Evolutionary conservation across 1,140 invertebrate species (phyloP), one percentile per base, ranked within the genome.

Genomic region (Zaprionus davidi): DNA sequence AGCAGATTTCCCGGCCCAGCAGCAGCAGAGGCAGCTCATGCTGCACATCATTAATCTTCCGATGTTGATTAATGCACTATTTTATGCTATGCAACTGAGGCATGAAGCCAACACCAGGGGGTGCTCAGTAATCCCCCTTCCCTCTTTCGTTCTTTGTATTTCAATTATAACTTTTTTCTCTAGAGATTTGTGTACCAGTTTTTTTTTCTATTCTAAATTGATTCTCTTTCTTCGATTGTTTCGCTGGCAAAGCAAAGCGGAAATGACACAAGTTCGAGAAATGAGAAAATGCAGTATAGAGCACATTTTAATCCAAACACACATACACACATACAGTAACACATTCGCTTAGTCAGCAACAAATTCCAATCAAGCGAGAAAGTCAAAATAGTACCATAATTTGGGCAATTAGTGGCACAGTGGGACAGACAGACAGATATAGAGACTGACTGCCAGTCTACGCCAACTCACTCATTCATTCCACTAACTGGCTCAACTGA

Each of bases 1-100:
- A 62, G 58, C 68, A 59, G 56, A 26, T 68, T 68, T 68, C 20
- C 66, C 38, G 55, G 62, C 55, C 36, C 34, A 28, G 26, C 66
- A 57, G 26, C 62, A 28, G 28, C 28, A 63, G 65, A 64, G 76
- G 26, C 62, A 63, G 65, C 71, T 80, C 44, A 71, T 81, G 79
- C 73, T 71, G 82, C 82, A 84, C 74, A 85, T 81, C 82, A 85
- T 85, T 85, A 85, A 84, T 84, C 81, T 75, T 74, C 36, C 58
- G 6, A 81, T 78, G 78, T 69, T 85, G 82, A 85, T 85, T 84
- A 85, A 85, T 85, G 71, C 59, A 75, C 56, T 71, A 81, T 71
- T 71, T 85, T 83, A 83, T 83, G 65, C 75, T 69, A 69, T 65
- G 70, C 78, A 57, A 46, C 63, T 79, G 72, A 67, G 72, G 58